phyloP scores from a whole-genome alignment of 2,797 vertebrate species.

The Sebastes goodei region DNA sequence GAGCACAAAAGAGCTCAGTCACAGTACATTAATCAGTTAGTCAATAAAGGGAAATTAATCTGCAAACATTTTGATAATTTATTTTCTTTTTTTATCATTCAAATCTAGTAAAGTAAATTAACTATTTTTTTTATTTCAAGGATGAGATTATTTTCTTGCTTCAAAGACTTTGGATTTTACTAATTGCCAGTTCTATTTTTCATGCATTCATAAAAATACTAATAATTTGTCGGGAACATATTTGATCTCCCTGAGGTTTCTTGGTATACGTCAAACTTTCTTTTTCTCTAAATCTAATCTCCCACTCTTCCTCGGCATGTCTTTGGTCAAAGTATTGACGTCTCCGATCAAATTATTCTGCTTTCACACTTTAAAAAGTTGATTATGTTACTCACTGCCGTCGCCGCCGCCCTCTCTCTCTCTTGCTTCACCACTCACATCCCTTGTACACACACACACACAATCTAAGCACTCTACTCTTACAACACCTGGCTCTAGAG shows the following conservation, averaged over 20 bases:
- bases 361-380: too few species aligned
- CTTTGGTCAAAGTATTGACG: background rate
- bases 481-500: too few species aligned
- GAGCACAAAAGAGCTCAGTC: background rate
- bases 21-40: background rate
- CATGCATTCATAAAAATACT: background rate
- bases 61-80: too few species aligned
- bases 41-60: background rate
- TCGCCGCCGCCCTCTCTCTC: too few species aligned
- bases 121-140: background rate
- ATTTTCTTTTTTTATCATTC: background rate
- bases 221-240: too few species aligned
- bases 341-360: too few species aligned
- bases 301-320: background rate
- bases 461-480: too few species aligned
- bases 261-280: background rate
- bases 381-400: too few species aligned
- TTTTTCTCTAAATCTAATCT: background rate
- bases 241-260: background rate
- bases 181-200: background rate
- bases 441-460: too few species aligned
- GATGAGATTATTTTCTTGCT: background rate
- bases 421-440: too few species aligned
- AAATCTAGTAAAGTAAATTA: background rate
- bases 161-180: background rate